These are phyloP conservation scores for Pseudochaenichthys georgianus DNA, from an alignment of 2,797 vertebrate species.

Conservation along the genomic window DNA sequence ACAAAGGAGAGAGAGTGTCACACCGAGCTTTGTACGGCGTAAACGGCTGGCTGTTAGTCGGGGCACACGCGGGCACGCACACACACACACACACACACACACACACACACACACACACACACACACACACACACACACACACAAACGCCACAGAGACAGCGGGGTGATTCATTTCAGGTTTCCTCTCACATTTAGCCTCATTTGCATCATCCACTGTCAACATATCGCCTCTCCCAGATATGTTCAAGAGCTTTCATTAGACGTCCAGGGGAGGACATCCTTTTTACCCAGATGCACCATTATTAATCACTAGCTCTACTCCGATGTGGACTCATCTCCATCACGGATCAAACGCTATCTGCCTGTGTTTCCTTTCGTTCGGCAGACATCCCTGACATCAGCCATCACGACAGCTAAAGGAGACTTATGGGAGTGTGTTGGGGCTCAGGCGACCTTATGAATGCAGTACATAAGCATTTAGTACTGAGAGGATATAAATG, in stretches of 20 bases:
- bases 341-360: conserved; percentile 86
- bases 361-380: conserved; percentile 84
- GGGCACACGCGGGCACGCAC: conserved; percentile 22
- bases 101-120: conserved; percentile 38
- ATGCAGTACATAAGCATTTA: conserved; percentile 82
- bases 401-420: conserved; percentile 83
- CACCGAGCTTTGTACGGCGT: conserved; percentile 77
- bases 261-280: conserved; percentile 84
- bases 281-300: conserved; percentile 79
- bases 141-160: conserved; percentile 71
- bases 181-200: conserved; percentile 87
- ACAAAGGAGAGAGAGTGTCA: conserved; percentile 84
- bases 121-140: conserved; percentile 37
- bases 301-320: conserved; percentile 84
- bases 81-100: conserved; percentile 37
- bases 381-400: conserved; percentile 83
- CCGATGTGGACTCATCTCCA: conserved; percentile 84
- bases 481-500: conserved; percentile 76
- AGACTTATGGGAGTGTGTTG: conserved; percentile 83
- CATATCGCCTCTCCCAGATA: conserved; percentile 82
- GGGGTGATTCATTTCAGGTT: conserved; percentile 86
- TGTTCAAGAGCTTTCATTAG: conserved; percentile 86
- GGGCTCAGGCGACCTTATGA: conserved; percentile 81
- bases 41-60: conserved; percentile 77
- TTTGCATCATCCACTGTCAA: conserved; percentile 88